Evolutionary conservation across 2,113 vertebrate species (phyloP).

Genomic region (Thermophis baileyi): DNA sequence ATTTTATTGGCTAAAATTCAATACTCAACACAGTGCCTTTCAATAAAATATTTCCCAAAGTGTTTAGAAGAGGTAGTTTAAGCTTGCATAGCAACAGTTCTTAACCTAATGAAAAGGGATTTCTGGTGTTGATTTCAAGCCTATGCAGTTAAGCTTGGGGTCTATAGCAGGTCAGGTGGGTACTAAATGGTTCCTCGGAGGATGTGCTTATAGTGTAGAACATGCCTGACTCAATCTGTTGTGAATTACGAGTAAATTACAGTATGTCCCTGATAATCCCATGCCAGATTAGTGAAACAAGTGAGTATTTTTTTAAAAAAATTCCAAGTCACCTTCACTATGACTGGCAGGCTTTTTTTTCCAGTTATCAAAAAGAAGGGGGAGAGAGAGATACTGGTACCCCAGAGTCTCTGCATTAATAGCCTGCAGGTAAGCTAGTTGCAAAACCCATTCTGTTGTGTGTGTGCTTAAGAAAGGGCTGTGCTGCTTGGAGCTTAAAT

Average conservation of each 20-base stretch:
- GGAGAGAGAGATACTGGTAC: not conserved
- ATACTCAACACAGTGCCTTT: not conserved
- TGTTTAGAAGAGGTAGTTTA: fast-evolving
- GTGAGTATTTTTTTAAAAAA: not conserved
- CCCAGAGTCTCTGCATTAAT: not conserved
- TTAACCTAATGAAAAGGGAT: not conserved
- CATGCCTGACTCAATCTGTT: not conserved
- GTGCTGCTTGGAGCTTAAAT: not conserved
- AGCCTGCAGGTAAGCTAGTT: not conserved
- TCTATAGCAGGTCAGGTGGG: not conserved
- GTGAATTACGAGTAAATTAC: not conserved
- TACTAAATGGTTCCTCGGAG: not conserved
- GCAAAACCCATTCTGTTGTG: not conserved
- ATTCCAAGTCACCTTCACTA: not conserved
- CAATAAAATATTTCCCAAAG: not conserved
- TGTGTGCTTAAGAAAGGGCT: not conserved
- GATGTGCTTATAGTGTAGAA: not conserved
- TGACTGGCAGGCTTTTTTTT: not conserved
- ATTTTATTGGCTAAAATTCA: constrained; percentile 18
- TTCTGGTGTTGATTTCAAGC: not conserved
- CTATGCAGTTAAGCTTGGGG: not conserved
- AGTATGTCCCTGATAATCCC: not conserved
- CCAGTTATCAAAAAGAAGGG: not conserved
- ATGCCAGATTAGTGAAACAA: not conserved
- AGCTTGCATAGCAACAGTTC: not conserved